Conservation (phyloP, 2,888 invertebrate genomes). For the Lordiphosa fenestrarum region DNA sequence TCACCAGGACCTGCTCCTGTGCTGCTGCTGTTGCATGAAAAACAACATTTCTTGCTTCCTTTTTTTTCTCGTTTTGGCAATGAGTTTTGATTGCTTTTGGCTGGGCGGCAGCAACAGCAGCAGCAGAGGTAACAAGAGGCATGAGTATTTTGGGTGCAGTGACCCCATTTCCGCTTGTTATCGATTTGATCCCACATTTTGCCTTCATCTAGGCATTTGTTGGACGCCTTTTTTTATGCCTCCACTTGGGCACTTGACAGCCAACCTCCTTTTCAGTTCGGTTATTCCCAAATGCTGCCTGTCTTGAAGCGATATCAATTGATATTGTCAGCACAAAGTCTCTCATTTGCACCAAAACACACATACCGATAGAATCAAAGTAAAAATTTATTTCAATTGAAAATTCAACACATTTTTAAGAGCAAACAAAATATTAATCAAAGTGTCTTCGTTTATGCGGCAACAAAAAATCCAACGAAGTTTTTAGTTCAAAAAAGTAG, state of each 20-base stretch:
- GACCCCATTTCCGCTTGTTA: slow-evolving; percentile 75
- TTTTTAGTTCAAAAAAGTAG: no score
- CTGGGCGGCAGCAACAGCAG: slow-evolving; percentile 41
- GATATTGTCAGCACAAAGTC: slow-evolving; percentile 22
- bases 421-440: slow-evolving; percentile 12
- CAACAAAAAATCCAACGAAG: background rate
- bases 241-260: slow-evolving; percentile 66
- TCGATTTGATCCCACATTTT: slow-evolving; percentile 53
- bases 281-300: slow-evolving; percentile 9
- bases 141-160: slow-evolving; percentile 61
- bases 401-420: slow-evolving; percentile 20
- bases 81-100: slow-evolving; percentile 74
- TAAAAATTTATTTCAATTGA: slow-evolving; percentile 42
- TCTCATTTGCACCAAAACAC: background rate
- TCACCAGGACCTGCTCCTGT: slow-evolving; percentile 1
- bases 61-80: slow-evolving; percentile 59
- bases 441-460: slow-evolving; percentile 2
- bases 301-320: slow-evolving; percentile 26
- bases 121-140: slow-evolving; percentile 1
- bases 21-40: slow-evolving; percentile 36
- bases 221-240: slow-evolving; percentile 15
- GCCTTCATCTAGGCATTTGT: slow-evolving; percentile 9
- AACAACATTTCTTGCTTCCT: slow-evolving; percentile 34
- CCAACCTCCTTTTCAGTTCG: slow-evolving; percentile 48
- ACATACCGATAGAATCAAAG: slow-evolving; percentile 30